Base-by-base conservation (phyloP, 2,888 invertebrate species). In the Eupithecia inturbata region DNA sequence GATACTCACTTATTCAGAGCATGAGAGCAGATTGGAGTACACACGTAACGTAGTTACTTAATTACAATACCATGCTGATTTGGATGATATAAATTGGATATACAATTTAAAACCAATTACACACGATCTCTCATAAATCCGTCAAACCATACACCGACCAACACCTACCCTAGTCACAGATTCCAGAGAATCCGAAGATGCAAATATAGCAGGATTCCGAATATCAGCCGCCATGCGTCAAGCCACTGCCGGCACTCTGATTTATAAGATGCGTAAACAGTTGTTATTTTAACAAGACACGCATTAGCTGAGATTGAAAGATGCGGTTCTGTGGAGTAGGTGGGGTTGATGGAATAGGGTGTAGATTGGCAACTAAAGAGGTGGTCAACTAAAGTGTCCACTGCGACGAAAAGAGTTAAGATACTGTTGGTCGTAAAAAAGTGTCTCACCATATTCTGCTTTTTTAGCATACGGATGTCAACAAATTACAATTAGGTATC, bases 181-280 rank as follows among this genome's bases (percentile, higher is more conserved):
- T 76, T 74, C 77, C 73, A 69, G 72, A 72, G 77, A 74, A 36
- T 66, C 74, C 57, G 76, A 71, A 73, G 73, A 75, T 72, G 72
- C 62, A 76, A 78, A 79, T 78, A 79, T 72, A 71, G 70, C 39
- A 68, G 63, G 49, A 82, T 79, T 78, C 80, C 77, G 79, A 84
- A 87, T 85, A 83, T 73, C 82, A 82, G 68, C 71, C 81, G 77
- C 77, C 81, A 82, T 84, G 82, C 80, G 81, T 82, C 83, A 79
- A 78, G 76, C 71, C n/a, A 39, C 14, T 12, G 39, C 91, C 90
- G 91, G 91, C 89, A 89, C 45, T 67, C 68, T 81, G 84, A 90
- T 89, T 91, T 91, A 90, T 89, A 80, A 76, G 81, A 79, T 78
- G 75, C 68, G 81, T 79, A 82, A 82, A 82, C 84, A 83, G 87